Percentiles rank a stretch among this genome's conserved stretches.
Conservation (phyloP, 2,797 vertebrate species). For the Gastrophryne carolinensis region DNA sequence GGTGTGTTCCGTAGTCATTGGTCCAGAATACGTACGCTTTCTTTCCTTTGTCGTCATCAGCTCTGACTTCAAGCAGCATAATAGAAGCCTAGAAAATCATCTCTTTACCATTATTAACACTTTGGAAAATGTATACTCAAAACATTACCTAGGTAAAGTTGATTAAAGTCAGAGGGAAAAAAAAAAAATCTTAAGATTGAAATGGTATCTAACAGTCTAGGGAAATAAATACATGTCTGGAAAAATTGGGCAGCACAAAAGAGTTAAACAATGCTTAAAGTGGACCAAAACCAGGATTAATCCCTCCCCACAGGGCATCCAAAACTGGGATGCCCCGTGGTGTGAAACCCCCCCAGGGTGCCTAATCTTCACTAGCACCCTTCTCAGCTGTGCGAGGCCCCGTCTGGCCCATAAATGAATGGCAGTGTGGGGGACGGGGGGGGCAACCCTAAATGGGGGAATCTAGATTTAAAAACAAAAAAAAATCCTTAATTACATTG, state of each 20-base stretch:
- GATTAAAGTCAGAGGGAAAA: too few relatives aligned
- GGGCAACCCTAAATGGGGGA: too few relatives aligned
- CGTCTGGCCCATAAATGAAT: too few relatives aligned
- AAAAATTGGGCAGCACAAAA: constrained; percentile 47
- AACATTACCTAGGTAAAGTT: constrained; percentile 97
- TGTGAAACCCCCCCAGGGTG: too few relatives aligned
- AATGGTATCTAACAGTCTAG: neutral
- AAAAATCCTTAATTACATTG: too few relatives aligned
- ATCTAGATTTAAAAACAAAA: too few relatives aligned
- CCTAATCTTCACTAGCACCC: too few relatives aligned
- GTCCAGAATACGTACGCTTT: constrained; percentile 99
- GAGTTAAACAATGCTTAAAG: neutral
- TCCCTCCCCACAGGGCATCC: too few relatives aligned
- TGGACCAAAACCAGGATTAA: too few relatives aligned
- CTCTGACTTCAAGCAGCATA: constrained; percentile 99
- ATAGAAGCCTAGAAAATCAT: constrained; percentile 99
- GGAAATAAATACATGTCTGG: neutral
- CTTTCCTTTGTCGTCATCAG: constrained; percentile 99
- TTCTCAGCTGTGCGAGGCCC: too few relatives aligned
- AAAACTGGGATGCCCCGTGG: too few relatives aligned
- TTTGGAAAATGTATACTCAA: constrained; percentile 99
- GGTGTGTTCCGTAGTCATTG: constrained; percentile 99
- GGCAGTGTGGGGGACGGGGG: too few relatives aligned
- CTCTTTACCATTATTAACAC: constrained; percentile 99
- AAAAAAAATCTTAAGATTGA: constrained; percentile 3